Percentiles rank a stretch among this genome's conserved stretches.
Conservation (phyloP, 2,888 invertebrate genomes). For the Hirtodrosophila cameraria region DNA sequence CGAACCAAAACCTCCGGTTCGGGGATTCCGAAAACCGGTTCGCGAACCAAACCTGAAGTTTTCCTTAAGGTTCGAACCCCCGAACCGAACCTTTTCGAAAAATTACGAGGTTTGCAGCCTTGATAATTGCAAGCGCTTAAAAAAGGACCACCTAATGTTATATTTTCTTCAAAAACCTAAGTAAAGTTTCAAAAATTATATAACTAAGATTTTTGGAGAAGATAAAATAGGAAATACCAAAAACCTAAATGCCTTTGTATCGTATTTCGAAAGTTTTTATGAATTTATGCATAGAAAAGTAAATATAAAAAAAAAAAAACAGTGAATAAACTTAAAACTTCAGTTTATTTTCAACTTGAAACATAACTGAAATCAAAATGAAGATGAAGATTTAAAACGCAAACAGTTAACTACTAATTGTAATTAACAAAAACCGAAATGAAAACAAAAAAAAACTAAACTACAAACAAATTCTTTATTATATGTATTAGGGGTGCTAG, state of each 20-base stretch:
- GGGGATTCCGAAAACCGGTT: no score
- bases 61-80: no score
- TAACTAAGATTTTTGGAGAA: constrained; percentile 35
- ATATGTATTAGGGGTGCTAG: constrained; percentile 55
- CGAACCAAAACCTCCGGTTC: no score
- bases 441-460: constrained; percentile 30
- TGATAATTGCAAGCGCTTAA: no score
- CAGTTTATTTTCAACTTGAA: constrained; percentile 61
- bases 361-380: constrained; percentile 66
- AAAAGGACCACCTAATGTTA: constrained; percentile 70
- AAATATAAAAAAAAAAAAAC: constrained; percentile 35
- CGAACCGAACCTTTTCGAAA: no score
- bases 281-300: constrained; percentile 66
- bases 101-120: no score
- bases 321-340: constrained; percentile 46
- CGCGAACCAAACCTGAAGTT: no score
- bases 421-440: constrained; percentile 61
- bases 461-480: constrained; percentile 49
- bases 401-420: constrained; percentile 80
- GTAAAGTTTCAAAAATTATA: constrained; percentile 35
- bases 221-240: constrained; percentile 27
- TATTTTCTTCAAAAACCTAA: constrained; percentile 54
- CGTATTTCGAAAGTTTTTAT: constrained; percentile 77
- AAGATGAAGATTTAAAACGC: constrained; percentile 48
- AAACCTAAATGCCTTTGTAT: constrained; percentile 79